Evolutionary conservation across 2,113 vertebrate species (phyloP), one percentile per base, ranked within the genome.

Genomic region (Propithecus coquereli): DNA sequence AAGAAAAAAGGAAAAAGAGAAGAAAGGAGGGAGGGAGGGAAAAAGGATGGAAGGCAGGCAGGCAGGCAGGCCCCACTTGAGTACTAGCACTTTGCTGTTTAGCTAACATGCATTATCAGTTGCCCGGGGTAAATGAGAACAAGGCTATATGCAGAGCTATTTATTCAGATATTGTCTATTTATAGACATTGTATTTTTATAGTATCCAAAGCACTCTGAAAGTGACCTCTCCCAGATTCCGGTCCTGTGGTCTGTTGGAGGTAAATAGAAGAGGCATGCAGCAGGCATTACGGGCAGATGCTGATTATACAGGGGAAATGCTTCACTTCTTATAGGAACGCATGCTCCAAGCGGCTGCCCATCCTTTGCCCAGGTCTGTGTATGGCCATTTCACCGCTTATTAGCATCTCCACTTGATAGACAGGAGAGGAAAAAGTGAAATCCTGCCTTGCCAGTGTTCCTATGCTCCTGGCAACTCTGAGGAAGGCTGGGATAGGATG

Each of bases 351-450:
- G 73, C 10, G 1, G 3, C 37, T 50, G 23, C 30, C 63, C 11
- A 8, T 59, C 32, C 13, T 73, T 57, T 40, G 32, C 1, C 10
- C 34, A 20, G 16, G 0, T 57, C 30, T 68, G 2, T 0, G 3
- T 34, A 32, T 34, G 43, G 18, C 65, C 18, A 18, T n/a, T 22
- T 59, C 54, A 54, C n/a, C 89, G 66, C 47, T 71, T 10, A 32
- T 14, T 94, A 65, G 12, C 74, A 34, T 54, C 74, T 94, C 43
- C 45, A 23, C 37, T 52, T 74, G 43, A 77, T 7, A 16, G 23
- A 59, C 14, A 84, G 2, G 4, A 9, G 7, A 59, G 22, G 54
- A 30, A 37, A 59, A 65, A 11, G 43, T 37, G 22, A 68, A 83
- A 66, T 52, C 20, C 6, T 37, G 3, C 37, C 66, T 86, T 68